A percentile compares a stretch with the other conserved stretches of the same genome.
phyloP scores from a whole-genome alignment of 1,140 invertebrate genomes.

The Dendrolimus kikuchii region DNA sequence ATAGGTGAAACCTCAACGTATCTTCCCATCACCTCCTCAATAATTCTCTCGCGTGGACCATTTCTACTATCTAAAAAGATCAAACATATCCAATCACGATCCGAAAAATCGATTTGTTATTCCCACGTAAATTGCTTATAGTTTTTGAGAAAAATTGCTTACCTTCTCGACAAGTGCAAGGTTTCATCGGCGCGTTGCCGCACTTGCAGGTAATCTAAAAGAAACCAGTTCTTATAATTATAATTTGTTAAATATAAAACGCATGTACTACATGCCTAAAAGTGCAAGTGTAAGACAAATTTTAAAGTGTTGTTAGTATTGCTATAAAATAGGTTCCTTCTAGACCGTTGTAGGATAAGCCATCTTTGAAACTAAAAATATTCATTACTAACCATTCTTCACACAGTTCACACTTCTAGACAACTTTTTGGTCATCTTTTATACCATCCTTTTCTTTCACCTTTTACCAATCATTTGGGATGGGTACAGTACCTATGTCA shows the following conservation, averaged over 20 bases:
- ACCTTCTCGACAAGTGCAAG: conserved; percentile 37
- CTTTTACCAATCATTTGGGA: no score
- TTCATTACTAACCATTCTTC: neutral
- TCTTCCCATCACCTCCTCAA: conserved; percentile 53
- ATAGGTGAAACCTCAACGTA: conserved; percentile 37
- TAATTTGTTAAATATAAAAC: no score
- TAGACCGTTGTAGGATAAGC: no score
- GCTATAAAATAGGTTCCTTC: no score
- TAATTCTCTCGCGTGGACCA: conserved; percentile 38
- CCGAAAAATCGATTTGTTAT: conserved; percentile 9
- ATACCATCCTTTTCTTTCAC: no score
- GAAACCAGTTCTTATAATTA: no score
- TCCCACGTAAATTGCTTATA: conserved; percentile 36
- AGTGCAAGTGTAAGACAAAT: no score
- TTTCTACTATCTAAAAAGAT: conserved; percentile 43
- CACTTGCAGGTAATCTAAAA: conserved; percentile 29
- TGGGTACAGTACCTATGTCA: no score
- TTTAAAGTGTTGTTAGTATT: no score
- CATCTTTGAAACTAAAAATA: neutral
- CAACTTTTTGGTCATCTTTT: no score
- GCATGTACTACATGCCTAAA: no score
- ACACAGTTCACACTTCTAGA: no score
- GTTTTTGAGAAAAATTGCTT: conserved; percentile 5
- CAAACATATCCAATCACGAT: conserved; percentile 27
- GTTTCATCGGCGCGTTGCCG: conserved; percentile 12